phyloP scores from a whole-genome alignment of 1,140 invertebrate genomes.

The Drosophila funebris region DNA sequence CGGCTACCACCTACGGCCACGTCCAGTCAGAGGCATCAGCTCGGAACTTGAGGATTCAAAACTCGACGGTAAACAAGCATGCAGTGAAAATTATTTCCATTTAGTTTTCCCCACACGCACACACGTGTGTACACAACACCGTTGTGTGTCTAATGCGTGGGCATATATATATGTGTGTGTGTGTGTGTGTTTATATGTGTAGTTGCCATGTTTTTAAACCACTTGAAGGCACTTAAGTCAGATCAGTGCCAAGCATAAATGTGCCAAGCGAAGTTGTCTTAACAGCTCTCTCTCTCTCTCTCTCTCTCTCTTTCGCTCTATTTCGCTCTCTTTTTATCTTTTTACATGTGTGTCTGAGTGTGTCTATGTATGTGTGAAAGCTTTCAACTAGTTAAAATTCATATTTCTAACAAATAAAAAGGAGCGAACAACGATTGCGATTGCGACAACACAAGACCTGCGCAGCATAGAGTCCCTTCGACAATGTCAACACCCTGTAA shows the following conservation, averaged over 20 bases:
- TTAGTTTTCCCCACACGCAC: conserved; percentile 29
- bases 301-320: too few species aligned
- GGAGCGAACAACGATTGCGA: neutral
- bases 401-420: conserved; percentile 38
- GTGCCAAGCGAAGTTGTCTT: conserved; percentile 34
- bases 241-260: conserved; percentile 52
- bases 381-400: conserved; percentile 51
- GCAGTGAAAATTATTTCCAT: conserved; percentile 58
- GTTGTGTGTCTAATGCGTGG: neutral
- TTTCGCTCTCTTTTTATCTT: neutral
- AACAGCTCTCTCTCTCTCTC: neutral
- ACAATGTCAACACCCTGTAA: conserved; percentile 8
- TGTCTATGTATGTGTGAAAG: conserved; percentile 6
- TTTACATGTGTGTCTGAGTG: too few species aligned
- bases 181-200: neutral
- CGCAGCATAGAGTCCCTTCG: neutral
- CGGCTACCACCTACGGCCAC: neutral
- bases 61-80: conserved; percentile 37
- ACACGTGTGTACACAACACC: neutral
- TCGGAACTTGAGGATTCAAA: neutral
- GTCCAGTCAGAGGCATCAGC: neutral
- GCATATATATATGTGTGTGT: conserved; percentile 4
- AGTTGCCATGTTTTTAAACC: conserved; percentile 73
- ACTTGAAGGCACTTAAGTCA: conserved; percentile 70
- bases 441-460: neutral